Conservation (phyloP, 2,888 invertebrate species). For the Anaspis maculata region DNA sequence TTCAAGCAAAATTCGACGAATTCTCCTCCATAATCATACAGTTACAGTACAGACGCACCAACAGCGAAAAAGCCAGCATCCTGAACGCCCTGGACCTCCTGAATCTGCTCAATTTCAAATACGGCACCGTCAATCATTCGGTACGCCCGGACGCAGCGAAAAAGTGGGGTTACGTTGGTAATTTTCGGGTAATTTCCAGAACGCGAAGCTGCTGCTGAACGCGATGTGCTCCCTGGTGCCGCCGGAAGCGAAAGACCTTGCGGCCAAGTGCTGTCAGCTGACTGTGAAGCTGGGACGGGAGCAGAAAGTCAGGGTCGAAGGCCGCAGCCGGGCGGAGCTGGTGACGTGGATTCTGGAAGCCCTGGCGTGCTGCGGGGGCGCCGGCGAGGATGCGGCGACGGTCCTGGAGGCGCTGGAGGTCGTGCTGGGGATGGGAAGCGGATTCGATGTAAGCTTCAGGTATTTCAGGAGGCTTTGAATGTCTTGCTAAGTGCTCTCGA, state of each 20-base stretch:
- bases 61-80: slow-evolving; percentile 44
- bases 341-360: slow-evolving; percentile 39
- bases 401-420: too few species aligned
- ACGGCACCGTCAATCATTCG: too few species aligned
- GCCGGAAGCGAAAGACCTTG: slow-evolving; percentile 47
- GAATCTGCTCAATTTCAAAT: slow-evolving; percentile 54
- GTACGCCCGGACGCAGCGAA: too few species aligned
- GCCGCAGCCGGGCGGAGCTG: slow-evolving; percentile 31
- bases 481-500: too few species aligned
- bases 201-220: slow-evolving; percentile 36
- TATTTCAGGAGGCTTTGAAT: slow-evolving; percentile 1
- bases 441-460: slow-evolving; percentile 5
- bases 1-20: slow-evolving; percentile 32
- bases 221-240: slow-evolving; percentile 36
- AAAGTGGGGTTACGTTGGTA: neutral
- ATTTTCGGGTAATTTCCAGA: slow-evolving; percentile 25
- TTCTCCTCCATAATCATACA: slow-evolving; percentile 34
- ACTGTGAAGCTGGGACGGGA: slow-evolving; percentile 48
- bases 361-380: too few species aligned
- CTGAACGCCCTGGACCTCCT: slow-evolving; percentile 53
- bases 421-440: too few species aligned
- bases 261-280: slow-evolving; percentile 51
- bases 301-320: slow-evolving; percentile 45
- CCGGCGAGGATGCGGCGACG: too few species aligned
- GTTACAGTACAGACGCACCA: slow-evolving; percentile 29